Conservation (phyloP, 2,113 vertebrate genomes). For the Tenebrosternarchus preto region DNA sequence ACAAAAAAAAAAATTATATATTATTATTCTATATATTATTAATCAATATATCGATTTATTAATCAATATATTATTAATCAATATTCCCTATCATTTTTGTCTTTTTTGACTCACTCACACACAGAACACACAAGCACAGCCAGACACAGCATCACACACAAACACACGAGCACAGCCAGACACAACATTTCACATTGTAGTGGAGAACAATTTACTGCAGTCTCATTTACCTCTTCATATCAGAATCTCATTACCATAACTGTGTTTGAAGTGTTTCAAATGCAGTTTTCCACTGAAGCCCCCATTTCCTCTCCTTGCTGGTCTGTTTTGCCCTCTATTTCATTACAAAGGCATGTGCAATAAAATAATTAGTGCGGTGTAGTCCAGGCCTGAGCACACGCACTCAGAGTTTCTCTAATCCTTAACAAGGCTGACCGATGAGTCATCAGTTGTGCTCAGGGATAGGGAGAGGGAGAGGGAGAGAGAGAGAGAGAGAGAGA, state of each 20-base stretch:
- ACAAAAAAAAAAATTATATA: neutral
- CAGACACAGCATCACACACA: constrained; percentile 17
- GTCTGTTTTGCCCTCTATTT: constrained; percentile 54
- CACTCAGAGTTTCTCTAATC: constrained; percentile 77
- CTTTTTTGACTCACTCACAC: neutral
- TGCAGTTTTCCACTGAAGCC: constrained; percentile 63
- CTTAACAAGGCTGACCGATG: constrained; percentile 76
- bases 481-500: constrained; percentile 64
- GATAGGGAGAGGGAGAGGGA: constrained; percentile 71
- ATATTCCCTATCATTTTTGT: neutral
- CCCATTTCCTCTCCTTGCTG: constrained; percentile 37
- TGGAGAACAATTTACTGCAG: constrained; percentile 33
- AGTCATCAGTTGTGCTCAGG: constrained; percentile 76
- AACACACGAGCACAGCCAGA: constrained; percentile 15
- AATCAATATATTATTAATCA: neutral
- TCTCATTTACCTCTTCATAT: constrained; percentile 48
- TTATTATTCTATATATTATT: neutral
- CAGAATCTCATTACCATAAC: constrained; percentile 52
- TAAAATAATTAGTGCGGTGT: constrained; percentile 72
- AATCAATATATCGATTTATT: too few relatives aligned
- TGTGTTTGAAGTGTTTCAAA: constrained; percentile 53
- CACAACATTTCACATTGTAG: constrained; percentile 42
- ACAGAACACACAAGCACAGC: constrained; percentile 16
- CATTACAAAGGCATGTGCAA: constrained; percentile 73
- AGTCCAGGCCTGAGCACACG: constrained; percentile 69